Evolutionary conservation across 2,888 invertebrate species (phyloP).

Genomic region (Stenolophus ochropezus): DNA sequence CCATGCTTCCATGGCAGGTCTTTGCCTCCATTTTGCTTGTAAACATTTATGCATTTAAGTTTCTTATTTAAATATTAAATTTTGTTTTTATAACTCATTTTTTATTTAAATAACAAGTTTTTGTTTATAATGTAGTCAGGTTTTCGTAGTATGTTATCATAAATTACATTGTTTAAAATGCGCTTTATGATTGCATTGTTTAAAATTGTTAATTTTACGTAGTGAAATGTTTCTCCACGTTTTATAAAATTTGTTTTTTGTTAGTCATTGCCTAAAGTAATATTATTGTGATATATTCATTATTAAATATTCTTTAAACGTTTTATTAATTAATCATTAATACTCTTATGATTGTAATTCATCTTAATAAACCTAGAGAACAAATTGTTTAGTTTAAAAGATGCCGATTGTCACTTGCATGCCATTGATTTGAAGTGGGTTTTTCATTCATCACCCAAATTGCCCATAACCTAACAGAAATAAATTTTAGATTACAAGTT

Average conservation of each 20-base stretch:
- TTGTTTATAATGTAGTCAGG: conserved; percentile 10
- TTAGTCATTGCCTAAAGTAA: neutral
- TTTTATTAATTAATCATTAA: too few species aligned
- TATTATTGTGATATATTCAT: too few species aligned
- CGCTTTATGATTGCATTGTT: neutral
- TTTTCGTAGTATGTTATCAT: neutral
- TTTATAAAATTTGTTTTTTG: neutral
- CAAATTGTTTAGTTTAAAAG: neutral
- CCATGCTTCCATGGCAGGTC: conserved; percentile 57
- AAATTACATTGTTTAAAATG: conserved; percentile 6
- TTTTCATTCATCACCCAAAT: too few species aligned
- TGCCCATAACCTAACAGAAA: too few species aligned
- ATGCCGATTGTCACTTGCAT: neutral
- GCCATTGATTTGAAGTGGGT: neutral
- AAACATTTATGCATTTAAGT: conserved; percentile 28
- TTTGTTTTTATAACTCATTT: conserved; percentile 26
- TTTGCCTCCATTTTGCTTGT: conserved; percentile 31
- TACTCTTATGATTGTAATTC: too few species aligned
- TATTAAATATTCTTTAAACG: too few species aligned
- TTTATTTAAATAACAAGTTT: conserved; percentile 16
- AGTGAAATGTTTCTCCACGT: neutral
- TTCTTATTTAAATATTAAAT: neutral
- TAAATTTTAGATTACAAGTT: too few species aligned
- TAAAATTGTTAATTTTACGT: neutral
- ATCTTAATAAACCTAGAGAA: too few species aligned